Conservation (phyloP, 2,113 vertebrate species). For the Panthera uncia region DNA sequence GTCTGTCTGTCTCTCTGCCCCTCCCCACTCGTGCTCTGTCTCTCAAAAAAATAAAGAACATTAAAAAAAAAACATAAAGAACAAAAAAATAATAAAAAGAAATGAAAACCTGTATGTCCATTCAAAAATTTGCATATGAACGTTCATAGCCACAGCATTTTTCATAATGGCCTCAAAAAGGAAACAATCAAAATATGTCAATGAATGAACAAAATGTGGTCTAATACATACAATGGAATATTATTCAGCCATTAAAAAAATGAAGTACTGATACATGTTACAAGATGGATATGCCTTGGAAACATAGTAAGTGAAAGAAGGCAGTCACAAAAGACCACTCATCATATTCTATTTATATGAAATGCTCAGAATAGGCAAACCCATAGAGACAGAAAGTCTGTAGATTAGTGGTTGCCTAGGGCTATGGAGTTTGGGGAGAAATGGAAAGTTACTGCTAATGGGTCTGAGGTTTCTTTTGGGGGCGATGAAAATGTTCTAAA, state of each 20-base stretch:
- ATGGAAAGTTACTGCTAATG: not conserved
- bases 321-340: not conserved
- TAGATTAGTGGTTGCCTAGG: not conserved
- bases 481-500: not conserved
- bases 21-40: too few species aligned
- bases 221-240: not conserved
- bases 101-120: not conserved
- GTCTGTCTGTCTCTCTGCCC: too few species aligned
- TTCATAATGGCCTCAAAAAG: not conserved
- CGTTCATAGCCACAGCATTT: not conserved
- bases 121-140: conserved; percentile 17
- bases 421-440: not conserved
- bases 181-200: not conserved
- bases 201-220: not conserved
- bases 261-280: not conserved
- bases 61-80: too few species aligned
- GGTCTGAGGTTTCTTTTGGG: not conserved
- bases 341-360: not conserved
- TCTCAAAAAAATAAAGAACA: too few species aligned
- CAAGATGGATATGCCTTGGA: not conserved
- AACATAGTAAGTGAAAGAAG: conserved; percentile 1
- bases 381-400: not conserved
- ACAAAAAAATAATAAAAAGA: not conserved
- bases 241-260: conserved; percentile 13
- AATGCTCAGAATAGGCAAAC: not conserved